Evolutionary conservation across 1,140 invertebrate genomes (phyloP).

Genomic region (Luehdorfia chinensis): DNA sequence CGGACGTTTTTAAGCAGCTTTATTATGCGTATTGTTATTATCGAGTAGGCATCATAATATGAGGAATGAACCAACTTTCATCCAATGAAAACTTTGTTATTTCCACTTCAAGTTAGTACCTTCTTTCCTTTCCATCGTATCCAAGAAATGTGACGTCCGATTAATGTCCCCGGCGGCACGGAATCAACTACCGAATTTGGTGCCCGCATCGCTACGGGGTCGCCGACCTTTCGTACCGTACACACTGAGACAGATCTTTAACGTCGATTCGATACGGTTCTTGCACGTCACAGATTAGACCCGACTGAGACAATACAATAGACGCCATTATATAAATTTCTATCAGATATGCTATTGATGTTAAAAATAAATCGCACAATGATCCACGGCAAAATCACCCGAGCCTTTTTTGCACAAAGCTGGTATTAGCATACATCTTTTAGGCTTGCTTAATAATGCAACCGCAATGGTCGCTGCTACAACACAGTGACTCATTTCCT

Average conservation of each 20-base stretch:
- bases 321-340: neutral
- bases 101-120: constrained; percentile 1
- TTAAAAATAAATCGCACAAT: neutral
- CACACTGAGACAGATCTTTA: constrained; percentile 40
- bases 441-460: neutral
- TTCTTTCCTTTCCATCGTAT: constrained; percentile 4
- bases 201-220: constrained; percentile 50
- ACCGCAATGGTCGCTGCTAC: neutral
- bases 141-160: constrained; percentile 51
- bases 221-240: constrained; percentile 42
- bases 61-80: no score
- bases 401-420: constrained; percentile 1
- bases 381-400: neutral
- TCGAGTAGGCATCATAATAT: no score
- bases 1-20: no score
- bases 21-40: no score
- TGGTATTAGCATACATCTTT: constrained; percentile 11
- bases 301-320: neutral
- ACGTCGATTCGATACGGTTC: constrained; percentile 42
- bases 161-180: constrained; percentile 54
- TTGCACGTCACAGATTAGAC: constrained; percentile 5
- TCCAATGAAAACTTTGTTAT: constrained; percentile 15
- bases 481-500: constrained; percentile 6
- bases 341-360: neutral
- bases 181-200: constrained; percentile 54